phyloP scores from a whole-genome alignment of 2,888 invertebrate genomes.

The Zele albiditarsus region DNA sequence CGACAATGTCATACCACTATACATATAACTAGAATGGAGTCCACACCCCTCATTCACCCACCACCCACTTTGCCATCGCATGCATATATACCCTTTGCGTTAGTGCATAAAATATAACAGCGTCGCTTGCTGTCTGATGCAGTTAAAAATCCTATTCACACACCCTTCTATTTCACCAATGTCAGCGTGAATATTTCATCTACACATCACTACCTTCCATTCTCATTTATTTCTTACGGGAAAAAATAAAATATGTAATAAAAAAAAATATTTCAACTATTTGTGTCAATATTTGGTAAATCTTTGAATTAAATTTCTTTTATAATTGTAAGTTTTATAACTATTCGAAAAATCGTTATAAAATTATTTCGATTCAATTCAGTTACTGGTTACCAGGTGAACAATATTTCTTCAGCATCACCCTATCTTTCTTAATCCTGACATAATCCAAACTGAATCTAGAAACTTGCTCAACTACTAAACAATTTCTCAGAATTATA shows the following conservation, averaged over 20 bases:
- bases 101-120: slow-evolving; percentile 58
- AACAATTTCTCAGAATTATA: background rate
- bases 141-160: slow-evolving; percentile 51
- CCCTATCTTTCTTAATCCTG: too few relatives aligned
- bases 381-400: too few relatives aligned
- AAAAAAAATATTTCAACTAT: background rate
- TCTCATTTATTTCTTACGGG: slow-evolving; percentile 21
- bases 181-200: slow-evolving; percentile 24
- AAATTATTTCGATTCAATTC: too few relatives aligned
- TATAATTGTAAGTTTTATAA: too few relatives aligned
- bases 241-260: background rate
- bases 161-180: slow-evolving; percentile 25
- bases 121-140: slow-evolving; percentile 54
- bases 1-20: slow-evolving; percentile 26
- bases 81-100: slow-evolving; percentile 42
- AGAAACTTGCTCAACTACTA: too few relatives aligned
- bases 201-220: slow-evolving; percentile 19
- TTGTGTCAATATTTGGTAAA: slow-evolving; percentile 14
- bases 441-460: too few relatives aligned
- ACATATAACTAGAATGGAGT: slow-evolving; percentile 12
- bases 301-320: too few relatives aligned
- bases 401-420: too few relatives aligned
- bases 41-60: slow-evolving; percentile 8
- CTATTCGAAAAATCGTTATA: background rate
- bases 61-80: slow-evolving; percentile 11